These are phyloP conservation scores for Norana najaformis DNA, from an alignment of 2,888 invertebrate genomes.

Conservation along the genomic window DNA sequence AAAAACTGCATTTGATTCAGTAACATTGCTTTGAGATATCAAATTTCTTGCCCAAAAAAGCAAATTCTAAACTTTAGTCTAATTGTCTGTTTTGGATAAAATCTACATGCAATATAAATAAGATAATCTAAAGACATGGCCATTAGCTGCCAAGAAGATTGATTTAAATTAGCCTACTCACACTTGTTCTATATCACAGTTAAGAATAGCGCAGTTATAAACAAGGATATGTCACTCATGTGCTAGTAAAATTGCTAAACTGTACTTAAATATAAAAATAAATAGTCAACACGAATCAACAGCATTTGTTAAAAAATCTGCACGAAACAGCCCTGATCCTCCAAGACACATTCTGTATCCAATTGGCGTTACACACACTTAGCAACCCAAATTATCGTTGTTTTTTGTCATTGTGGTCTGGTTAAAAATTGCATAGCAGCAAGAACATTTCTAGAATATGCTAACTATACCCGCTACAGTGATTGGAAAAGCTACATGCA, in stretches of 20 bases:
- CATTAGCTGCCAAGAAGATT: not conserved
- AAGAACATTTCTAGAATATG: not conserved
- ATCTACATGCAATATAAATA: conserved; percentile 13
- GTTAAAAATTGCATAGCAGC: conserved; percentile 5
- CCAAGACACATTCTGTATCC: not conserved
- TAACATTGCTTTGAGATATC: not conserved
- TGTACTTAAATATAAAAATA: conserved; percentile 15
- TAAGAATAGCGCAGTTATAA: not conserved
- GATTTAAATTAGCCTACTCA: not conserved
- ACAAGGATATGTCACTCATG: not conserved
- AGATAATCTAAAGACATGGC: not conserved
- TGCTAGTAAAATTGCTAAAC: not conserved
- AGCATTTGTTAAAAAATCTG: not conserved
- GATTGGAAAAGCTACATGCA: conserved; percentile 13
- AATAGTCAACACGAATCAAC: not conserved
- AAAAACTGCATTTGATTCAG: not conserved
- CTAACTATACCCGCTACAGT: not conserved
- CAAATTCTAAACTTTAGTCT: not conserved
- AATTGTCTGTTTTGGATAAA: not conserved
- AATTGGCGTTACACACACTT: not conserved
- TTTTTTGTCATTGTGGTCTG: not conserved
- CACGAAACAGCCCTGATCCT: not conserved
- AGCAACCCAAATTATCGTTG: not conserved
- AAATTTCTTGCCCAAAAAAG: not conserved
- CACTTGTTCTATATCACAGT: not conserved